A percentile compares a stretch with the other conserved stretches of the same genome.
phyloP scores from a whole-genome alignment of 1,140 invertebrate genomes.

The Diprion similis region DNA sequence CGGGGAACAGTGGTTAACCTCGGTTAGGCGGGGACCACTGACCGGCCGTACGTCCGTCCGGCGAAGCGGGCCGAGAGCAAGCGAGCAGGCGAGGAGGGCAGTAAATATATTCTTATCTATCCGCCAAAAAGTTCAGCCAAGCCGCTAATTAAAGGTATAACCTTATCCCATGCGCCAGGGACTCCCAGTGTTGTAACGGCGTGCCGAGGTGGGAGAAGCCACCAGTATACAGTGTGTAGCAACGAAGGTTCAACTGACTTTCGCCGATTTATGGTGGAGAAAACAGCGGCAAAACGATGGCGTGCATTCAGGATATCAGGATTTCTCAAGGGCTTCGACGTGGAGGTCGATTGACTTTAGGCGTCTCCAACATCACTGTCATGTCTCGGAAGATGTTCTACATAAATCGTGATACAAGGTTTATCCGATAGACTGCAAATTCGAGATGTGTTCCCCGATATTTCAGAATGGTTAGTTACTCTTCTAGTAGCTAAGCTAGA shows the following conservation, averaged over 20 bases:
- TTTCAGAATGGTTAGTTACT: too few species aligned
- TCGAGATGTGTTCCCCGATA: too few species aligned
- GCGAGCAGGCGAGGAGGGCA: constrained; percentile 27
- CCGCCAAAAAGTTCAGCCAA: constrained; percentile 46
- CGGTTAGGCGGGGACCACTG: constrained; percentile 23
- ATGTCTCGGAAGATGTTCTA: too few species aligned
- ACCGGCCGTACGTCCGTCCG: neutral
- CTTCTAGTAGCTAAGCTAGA: too few species aligned
- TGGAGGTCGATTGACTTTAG: too few species aligned
- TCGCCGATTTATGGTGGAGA: constrained; percentile 8
- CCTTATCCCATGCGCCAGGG: constrained; percentile 17
- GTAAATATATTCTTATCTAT: constrained; percentile 53
- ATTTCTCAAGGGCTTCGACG: neutral
- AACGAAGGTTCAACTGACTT: neutral
- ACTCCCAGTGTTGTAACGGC: constrained; percentile 14
- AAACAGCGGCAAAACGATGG: constrained; percentile 1
- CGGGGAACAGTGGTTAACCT: constrained; percentile 37
- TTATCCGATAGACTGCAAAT: too few species aligned
- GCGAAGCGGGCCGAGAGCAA: constrained; percentile 13
- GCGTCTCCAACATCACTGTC: too few species aligned
- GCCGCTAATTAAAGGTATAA: constrained; percentile 50
- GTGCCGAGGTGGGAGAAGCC: constrained; percentile 16
- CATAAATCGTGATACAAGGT: too few species aligned
- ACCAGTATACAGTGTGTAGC: neutral
- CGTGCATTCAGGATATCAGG: constrained; percentile 8